These are phyloP conservation scores for Phyllotreta striolata DNA, from an alignment of 2,888 invertebrate genomes.

Conservation along the genomic window DNA sequence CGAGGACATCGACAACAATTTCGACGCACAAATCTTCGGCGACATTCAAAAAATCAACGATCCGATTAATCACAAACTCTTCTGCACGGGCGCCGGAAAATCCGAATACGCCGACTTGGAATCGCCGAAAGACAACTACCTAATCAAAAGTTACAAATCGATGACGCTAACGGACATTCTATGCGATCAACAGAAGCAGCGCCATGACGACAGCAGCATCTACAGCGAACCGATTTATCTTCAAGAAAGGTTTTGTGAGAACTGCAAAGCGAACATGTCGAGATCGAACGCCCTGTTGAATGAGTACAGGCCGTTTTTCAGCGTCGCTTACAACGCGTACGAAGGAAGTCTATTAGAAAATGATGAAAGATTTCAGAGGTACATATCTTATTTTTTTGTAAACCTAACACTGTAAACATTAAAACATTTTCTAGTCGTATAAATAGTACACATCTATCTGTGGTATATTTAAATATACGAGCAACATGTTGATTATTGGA, in stretches of 20 bases:
- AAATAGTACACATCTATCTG: background rate
- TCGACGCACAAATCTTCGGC: background rate
- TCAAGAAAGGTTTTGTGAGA: slow-evolving; percentile 79
- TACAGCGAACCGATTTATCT: slow-evolving; percentile 86
- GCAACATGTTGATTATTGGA: background rate
- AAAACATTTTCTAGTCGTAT: too few relatives aligned
- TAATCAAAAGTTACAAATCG: slow-evolving; percentile 74
- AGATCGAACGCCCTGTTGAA: slow-evolving; percentile 73
- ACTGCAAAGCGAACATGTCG: slow-evolving; percentile 76
- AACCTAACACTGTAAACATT: too few relatives aligned
- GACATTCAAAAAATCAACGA: slow-evolving; percentile 76
- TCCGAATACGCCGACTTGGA: slow-evolving; percentile 74
- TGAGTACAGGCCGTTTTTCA: slow-evolving; percentile 67
- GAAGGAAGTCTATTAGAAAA: slow-evolving; percentile 49
- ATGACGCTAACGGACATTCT: slow-evolving; percentile 74
- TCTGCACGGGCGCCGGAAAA: slow-evolving; percentile 79
- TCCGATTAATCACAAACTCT: slow-evolving; percentile 81
- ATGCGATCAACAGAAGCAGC: slow-evolving; percentile 61
- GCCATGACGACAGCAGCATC: slow-evolving; percentile 78
- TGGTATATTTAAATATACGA: background rate
- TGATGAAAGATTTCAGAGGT: slow-evolving; percentile 68
- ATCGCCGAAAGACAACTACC: slow-evolving; percentile 59
- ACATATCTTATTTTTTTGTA: slow-evolving; percentile 37
- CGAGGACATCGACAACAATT: slow-evolving; percentile 61
- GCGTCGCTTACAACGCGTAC: slow-evolving; percentile 64